Base-by-base conservation (phyloP, 2,888 invertebrate species). In the Fissipunctia ypsillon region DNA sequence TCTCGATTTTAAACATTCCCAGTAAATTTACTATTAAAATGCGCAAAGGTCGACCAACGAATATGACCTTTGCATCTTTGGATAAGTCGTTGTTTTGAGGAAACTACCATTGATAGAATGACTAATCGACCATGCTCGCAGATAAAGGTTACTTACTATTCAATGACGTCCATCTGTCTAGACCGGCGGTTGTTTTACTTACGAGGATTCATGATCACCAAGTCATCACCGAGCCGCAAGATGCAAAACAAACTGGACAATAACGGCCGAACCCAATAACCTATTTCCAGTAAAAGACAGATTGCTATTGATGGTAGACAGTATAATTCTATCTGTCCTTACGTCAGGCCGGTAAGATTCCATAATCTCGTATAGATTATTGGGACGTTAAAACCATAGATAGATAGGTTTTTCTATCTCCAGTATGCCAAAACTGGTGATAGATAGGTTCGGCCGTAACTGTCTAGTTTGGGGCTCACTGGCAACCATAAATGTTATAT, bases 11-110 rank as follows among this genome's bases (percentile, higher is more conserved):
- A 56, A 19, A 56, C 19, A 38, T 28, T 67, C 12, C 4, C 25
- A 65, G 69, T 65, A 60, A 75, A 64, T 75, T 69, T 10, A 41
- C 38, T n/a, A 54, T 59, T 38, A n/a, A 48, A 48, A 61, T 66
- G 56, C 31, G 41, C 31, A 66, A 45, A 66, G 78, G 70, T 57
- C 65, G 54, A 16, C 25, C 50, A 19, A 63, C 78, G 48, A 41
- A 16, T 50, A 81, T 82, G 64, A 80, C 79, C 83, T 83, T 83
- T 78, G 56, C 41, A 64, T 68, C 83, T 83, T 83, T 78, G 56
- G 45, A 64, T 68, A 63, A 25, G 12, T 38, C 12, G 25, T 41
- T 66, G 81, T 68, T 68, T 79, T 67, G 61, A 78, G 78, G 70
- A 69, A 77, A 66, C 60, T 66, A 63, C 69, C 12, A 48, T 52